Percentiles rank a stretch among this genome's conserved stretches.
These are phyloP conservation scores for Pardalotus punctatus DNA, from an alignment of 2,113 vertebrate genomes.

Conservation along the genomic window DNA sequence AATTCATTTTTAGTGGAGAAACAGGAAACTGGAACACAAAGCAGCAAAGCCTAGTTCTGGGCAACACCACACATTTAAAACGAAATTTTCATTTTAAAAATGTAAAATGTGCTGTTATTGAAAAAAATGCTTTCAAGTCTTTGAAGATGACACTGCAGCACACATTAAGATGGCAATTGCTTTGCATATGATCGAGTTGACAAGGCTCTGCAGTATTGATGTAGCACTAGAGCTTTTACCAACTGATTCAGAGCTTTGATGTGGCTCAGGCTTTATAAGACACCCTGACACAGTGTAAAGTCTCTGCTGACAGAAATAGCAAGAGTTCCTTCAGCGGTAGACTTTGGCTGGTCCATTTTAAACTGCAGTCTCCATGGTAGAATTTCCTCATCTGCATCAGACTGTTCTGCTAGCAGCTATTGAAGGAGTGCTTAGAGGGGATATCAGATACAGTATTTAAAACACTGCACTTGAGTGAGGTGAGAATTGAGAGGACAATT, in stretches of 20 bases:
- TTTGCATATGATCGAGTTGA: not conserved
- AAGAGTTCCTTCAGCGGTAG: not conserved
- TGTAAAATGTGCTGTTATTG: not conserved
- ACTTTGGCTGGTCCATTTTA: not conserved
- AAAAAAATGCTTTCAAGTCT: not conserved
- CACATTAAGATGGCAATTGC: not conserved
- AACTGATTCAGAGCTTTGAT: not conserved
- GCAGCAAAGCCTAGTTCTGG: not conserved
- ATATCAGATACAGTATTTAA: not conserved
- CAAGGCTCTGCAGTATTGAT: not conserved
- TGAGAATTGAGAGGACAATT: too few species aligned
- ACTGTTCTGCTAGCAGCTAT: not conserved
- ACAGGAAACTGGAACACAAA: not conserved
- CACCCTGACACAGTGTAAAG: not conserved
- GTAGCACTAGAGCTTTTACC: not conserved
- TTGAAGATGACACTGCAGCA: not conserved
- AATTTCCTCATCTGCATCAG: not conserved
- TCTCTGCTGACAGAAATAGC: not conserved
- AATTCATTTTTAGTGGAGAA: not conserved
- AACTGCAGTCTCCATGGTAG: not conserved
- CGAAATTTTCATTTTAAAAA: not conserved
- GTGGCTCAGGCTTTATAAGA: conserved; percentile 10
- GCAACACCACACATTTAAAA: not conserved
- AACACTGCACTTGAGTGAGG: not conserved
- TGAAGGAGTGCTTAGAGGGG: not conserved